Evolutionary conservation across 2,888 invertebrate species (phyloP), one percentile per base, ranked within the genome.

Genomic region (Rhopalosiphum nymphaeae): DNA sequence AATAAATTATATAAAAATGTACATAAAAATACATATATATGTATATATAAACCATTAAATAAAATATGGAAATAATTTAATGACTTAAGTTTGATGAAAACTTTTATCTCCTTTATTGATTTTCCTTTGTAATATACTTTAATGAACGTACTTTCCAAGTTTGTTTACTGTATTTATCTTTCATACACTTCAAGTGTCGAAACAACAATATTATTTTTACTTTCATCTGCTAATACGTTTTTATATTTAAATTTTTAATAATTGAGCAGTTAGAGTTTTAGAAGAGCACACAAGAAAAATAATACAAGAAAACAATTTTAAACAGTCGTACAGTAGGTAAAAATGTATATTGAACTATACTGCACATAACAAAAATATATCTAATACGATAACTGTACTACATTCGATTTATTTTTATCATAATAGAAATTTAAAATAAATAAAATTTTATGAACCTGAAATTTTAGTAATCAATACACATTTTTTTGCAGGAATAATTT

Each of bases 1-100:
- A 67, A 67, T 67, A 61, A 67, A 67, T 67, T n/a, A n/a, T 67
- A 67, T 36, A 36, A 36, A 67, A 67, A n/a, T 67, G 16, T 36
- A 7, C 44, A 46, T 85, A 85, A 10, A 85, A 26, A 36, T 67
- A 36, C 4, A n/a, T 67, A n/a, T 67, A 67, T 67, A 21, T 67
- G 10, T 36, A 67, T 78, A 67, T n/a, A 49, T 46, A 29, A 49
- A 46, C 16, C 16, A 13, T 86, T n/a, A 46, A 78, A 78, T 78
- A 36, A 36, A 36, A 78, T 86, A 86, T 86, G 86, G 29, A 86
- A 86, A 86, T 86, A 86, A 86, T 86, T 86, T 86, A 86, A 86
- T 86, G 86, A 86, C 29, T 49, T 86, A 86, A 86, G 86, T 86
- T 49, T 86, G 85, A 85, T 44, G 46, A 46, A 46, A 46, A 86